Conservation (phyloP, 2,113 vertebrate species). For the Numida meleagris region DNA sequence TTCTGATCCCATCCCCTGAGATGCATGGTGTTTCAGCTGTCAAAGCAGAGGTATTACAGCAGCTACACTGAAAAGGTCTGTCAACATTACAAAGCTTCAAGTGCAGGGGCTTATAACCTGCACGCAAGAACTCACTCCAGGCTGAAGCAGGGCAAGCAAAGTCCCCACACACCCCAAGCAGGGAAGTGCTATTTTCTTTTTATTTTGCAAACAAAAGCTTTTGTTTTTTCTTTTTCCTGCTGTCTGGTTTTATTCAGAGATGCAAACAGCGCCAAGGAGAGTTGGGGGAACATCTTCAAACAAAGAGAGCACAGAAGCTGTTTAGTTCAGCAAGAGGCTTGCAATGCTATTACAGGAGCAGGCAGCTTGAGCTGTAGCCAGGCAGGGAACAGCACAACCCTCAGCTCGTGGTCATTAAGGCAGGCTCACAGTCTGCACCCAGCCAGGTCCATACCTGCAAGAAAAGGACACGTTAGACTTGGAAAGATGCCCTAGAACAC, state of each 20-base stretch:
- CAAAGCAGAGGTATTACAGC: background rate
- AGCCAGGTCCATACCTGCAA: background rate
- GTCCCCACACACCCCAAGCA: background rate
- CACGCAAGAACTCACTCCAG: background rate
- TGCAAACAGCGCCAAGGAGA: background rate
- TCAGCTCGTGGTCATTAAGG: background rate
- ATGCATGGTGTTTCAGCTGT: background rate
- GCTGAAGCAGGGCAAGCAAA: background rate
- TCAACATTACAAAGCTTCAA: background rate
- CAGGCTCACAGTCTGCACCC: background rate
- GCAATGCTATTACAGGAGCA: background rate
- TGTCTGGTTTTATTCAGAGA: background rate
- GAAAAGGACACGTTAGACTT: fast-evolving
- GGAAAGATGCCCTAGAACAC: background rate
- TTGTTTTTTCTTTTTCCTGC: background rate
- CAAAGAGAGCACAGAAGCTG: background rate
- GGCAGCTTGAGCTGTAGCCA: background rate
- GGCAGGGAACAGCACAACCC: background rate
- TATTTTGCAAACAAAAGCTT: background rate
- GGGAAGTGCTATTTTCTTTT: background rate
- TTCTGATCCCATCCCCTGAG: background rate
- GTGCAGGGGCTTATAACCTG: background rate
- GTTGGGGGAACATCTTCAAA: background rate
- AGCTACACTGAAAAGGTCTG: background rate
- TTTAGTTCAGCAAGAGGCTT: background rate